Evolutionary conservation across 2,113 vertebrate genomes (phyloP).

Genomic region (Heterotilapia buettikoferi): DNA sequence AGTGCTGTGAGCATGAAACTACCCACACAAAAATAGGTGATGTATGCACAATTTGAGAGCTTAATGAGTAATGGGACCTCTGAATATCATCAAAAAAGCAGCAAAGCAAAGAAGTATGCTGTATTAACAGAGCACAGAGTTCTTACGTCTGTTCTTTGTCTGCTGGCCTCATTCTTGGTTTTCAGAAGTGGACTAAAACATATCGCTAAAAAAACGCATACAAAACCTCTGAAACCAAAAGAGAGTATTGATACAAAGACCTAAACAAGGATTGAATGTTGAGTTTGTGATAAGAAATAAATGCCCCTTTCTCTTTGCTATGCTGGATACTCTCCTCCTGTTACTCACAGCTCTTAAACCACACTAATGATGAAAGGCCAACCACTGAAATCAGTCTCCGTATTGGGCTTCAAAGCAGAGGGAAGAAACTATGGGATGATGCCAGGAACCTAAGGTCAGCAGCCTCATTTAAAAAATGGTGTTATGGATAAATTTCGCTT

Average conservation of each 20-base stretch:
- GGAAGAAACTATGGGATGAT: neutral
- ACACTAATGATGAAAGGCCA: constrained; percentile 20
- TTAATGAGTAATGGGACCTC: neutral
- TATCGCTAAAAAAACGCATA: neutral
- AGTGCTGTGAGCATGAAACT: neutral
- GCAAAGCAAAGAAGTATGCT: neutral
- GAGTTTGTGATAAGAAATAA: constrained; percentile 38
- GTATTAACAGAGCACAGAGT: neutral
- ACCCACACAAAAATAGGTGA: neutral
- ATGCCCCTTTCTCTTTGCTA: constrained; percentile 47
- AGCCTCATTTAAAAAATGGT: neutral
- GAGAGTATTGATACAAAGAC: constrained; percentile 15
- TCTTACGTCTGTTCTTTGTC: constrained; percentile 1
- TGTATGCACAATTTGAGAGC: neutral
- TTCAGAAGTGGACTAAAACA: neutral
- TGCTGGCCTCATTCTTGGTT: constrained; percentile 7
- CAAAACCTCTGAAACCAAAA: neutral
- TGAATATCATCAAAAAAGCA: neutral
- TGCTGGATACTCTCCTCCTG: constrained; percentile 33
- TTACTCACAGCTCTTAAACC: constrained; percentile 47
- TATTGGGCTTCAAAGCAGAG: constrained; percentile 7
- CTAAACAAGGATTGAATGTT: constrained; percentile 28
- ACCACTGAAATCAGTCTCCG: constrained; percentile 37
- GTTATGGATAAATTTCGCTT: neutral
- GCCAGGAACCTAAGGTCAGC: constrained; percentile 17